phyloP scores from a whole-genome alignment of 30 jellyfish, hydroid and myxozoan genomes.

The Hydractinia echinata region DNA sequence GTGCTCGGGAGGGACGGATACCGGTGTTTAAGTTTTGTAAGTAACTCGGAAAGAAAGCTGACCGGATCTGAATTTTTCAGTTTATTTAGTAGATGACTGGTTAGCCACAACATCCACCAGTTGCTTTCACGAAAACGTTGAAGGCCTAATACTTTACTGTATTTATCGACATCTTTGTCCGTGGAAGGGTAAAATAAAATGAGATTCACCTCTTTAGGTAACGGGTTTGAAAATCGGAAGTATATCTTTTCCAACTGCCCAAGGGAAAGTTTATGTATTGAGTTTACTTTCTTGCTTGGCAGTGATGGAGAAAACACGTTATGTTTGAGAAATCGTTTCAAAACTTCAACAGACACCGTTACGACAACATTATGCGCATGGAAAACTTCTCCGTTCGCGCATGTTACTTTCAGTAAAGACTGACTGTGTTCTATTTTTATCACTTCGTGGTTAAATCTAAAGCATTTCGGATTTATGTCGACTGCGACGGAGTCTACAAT shows the following conservation, averaged over 20 bases:
- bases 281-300: not conserved
- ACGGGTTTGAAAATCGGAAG: constrained; percentile 14
- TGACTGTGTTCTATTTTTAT: not conserved
- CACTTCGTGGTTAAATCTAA: constrained; percentile 7
- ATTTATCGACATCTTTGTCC: not conserved
- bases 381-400: constrained; percentile 16
- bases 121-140: constrained; percentile 2
- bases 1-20: constrained; percentile 2
- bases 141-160: not conserved
- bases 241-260: constrained; percentile 4
- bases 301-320: not conserved
- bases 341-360: constrained; percentile 30
- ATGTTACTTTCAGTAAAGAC: not conserved
- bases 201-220: not conserved
- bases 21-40: not conserved
- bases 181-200: constrained; percentile 6
- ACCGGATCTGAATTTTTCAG: not conserved
- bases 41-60: not conserved
- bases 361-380: constrained; percentile 14
- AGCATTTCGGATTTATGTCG: not conserved
- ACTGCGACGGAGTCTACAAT: constrained; percentile 12
- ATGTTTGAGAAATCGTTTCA: not conserved
- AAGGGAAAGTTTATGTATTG: not conserved
- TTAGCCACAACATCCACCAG: constrained; percentile 24
- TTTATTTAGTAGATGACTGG: not conserved